Percentiles rank a stretch among this genome's conserved stretches.
Conservation (phyloP, 1,140 invertebrate species). For the Drosophila murphyi region DNA sequence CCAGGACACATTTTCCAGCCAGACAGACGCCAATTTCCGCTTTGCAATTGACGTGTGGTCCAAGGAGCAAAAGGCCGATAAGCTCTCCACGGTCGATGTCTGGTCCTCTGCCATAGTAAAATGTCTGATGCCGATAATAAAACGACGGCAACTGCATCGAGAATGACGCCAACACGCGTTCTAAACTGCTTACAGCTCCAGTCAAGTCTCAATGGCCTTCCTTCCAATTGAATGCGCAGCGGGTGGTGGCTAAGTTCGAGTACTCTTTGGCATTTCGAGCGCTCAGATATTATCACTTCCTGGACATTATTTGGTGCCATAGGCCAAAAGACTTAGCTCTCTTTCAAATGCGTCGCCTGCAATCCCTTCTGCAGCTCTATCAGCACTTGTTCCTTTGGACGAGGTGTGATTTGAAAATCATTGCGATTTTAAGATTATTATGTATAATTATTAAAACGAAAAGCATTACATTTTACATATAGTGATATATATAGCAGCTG, state of each 20-base stretch:
- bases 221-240: constrained; percentile 74
- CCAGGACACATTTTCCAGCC: constrained; percentile 59
- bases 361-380: constrained; percentile 42
- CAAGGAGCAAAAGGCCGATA: constrained; percentile 1
- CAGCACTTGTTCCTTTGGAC: background rate
- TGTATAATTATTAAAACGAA: too few species aligned
- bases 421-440: too few species aligned
- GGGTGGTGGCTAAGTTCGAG: constrained; percentile 40
- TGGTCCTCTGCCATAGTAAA: constrained; percentile 64
- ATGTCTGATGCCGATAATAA: constrained; percentile 73
- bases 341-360: constrained; percentile 51
- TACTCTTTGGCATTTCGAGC: constrained; percentile 50
- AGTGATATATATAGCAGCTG: background rate
- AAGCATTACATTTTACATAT: too few species aligned
- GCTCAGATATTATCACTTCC: constrained; percentile 76
- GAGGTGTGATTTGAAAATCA: background rate
- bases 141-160: constrained; percentile 1
- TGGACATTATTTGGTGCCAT: constrained; percentile 78
- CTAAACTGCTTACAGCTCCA: constrained; percentile 51
- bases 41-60: constrained; percentile 60
- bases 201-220: constrained; percentile 42
- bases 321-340: constrained; percentile 75
- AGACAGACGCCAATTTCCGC: constrained; percentile 79
- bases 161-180: constrained; percentile 38
- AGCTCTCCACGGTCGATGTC: background rate